Percentiles rank a stretch among this genome's conserved stretches.
Evolutionary conservation across 2,113 vertebrate species (phyloP).

Genomic region (Perccottus glenii): DNA sequence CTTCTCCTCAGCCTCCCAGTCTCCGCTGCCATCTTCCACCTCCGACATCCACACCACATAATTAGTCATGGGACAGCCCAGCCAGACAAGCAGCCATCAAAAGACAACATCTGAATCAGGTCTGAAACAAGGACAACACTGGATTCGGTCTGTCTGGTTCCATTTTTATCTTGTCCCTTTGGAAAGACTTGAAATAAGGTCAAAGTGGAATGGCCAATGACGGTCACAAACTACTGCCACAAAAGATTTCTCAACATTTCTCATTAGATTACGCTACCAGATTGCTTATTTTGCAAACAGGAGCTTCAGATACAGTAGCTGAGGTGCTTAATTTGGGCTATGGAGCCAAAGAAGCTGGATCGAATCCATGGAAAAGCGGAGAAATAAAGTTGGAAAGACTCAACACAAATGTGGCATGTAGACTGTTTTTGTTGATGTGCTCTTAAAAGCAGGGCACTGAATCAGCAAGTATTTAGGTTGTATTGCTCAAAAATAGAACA

Average conservation of each 20-base stretch:
- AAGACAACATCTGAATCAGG: slow-evolving; percentile 7
- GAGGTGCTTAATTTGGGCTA: slow-evolving; percentile 4
- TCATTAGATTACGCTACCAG: slow-evolving; percentile 24
- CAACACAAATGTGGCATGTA: not conserved
- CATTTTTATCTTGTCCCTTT: slow-evolving; percentile 13
- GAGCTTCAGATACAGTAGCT: not conserved
- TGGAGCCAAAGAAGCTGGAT: slow-evolving; percentile 11
- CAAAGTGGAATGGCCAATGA: slow-evolving; percentile 22
- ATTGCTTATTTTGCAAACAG: slow-evolving; percentile 21
- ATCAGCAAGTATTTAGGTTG: not conserved
- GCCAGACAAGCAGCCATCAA: slow-evolving; percentile 23
- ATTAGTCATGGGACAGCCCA: slow-evolving; percentile 41
- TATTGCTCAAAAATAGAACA: not conserved
- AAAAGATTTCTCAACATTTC: slow-evolving; percentile 40
- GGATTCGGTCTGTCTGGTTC: slow-evolving; percentile 2
- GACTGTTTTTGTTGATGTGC: not conserved
- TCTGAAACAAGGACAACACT: not conserved
- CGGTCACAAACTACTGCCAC: slow-evolving; percentile 33
- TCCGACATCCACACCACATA: slow-evolving; percentile 43
- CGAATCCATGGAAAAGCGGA: not conserved
- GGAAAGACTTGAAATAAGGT: slow-evolving; percentile 13
- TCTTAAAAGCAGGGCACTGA: not conserved
- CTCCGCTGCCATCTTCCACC: slow-evolving; percentile 49
- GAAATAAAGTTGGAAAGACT: not conserved
- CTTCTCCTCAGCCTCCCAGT: slow-evolving; percentile 20